Conservation (phyloP, 2,797 vertebrate genomes). For the Phataginus tetradactyla region DNA sequence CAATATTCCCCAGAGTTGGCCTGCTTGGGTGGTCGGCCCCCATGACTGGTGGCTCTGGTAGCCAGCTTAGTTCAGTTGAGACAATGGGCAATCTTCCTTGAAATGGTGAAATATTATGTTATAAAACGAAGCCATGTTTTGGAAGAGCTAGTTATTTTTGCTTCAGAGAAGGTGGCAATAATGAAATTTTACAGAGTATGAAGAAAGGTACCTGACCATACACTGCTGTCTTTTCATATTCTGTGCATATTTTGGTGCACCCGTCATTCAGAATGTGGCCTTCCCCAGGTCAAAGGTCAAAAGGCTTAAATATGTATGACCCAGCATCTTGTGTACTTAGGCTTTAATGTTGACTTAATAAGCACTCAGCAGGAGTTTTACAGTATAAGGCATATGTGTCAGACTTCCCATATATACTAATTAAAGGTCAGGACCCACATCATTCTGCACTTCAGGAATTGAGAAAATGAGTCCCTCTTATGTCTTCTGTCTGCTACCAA, state of each 20-base stretch:
- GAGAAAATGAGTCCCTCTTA: slow-evolving; percentile 11
- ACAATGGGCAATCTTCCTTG: neutral
- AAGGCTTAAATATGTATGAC: neutral
- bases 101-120: neutral
- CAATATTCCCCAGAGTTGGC: neutral
- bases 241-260: neutral
- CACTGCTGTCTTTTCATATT: neutral
- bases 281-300: neutral
- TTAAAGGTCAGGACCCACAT: neutral
- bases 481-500: slow-evolving; percentile 37
- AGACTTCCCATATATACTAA: neutral
- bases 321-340: neutral
- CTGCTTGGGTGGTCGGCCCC: neutral
- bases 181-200: neutral
- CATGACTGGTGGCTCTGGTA: neutral
- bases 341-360: slow-evolving; percentile 7
- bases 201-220: neutral
- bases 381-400: neutral
- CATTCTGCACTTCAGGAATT: neutral
- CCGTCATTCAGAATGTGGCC: neutral
- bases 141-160: slow-evolving; percentile 34
- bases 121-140: slow-evolving; percentile 34
- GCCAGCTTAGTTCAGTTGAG: neutral
- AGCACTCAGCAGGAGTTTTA: neutral
- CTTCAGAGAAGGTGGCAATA: neutral